Evolutionary conservation across 2,113 vertebrate species (phyloP), one percentile per base, ranked within the genome.

Genomic region (Panthera leo): DNA sequence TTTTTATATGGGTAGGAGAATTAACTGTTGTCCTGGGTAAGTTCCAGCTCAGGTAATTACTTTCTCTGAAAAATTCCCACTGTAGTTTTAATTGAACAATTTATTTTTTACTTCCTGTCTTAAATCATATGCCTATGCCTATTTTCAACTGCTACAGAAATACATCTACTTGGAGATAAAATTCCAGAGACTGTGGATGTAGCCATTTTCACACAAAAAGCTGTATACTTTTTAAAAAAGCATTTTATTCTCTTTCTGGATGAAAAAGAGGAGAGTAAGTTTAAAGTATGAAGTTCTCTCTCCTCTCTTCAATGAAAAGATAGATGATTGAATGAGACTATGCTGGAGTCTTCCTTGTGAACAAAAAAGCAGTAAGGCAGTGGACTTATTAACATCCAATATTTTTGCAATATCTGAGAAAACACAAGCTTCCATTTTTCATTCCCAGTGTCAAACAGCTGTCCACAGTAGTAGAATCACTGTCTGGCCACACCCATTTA

Each of bases 61-160:
- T 80, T 93, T 89, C 53, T 7, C 0, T 34, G 7, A 4, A 86
- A 84, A 90, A 88, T 94, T 96, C 75, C 23, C 19, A 86, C 16
- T 70, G 79, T 89, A 91, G 3, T 97, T 98, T 96, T 97, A 97
- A 98, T 95, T 93, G 79, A 95, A 89, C 48, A 88, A 89, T 97
- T 95, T 42, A 71, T 73, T 55, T 53, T 39, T 94, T 84, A 94
- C 96, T 96, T 67, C 45, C 36, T 91, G 14, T 83, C 48, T 70
- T 86, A 95, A 95, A 86, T 97, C 9, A 18, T 85, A n/a, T 73
- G 51, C 21, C 71, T 36, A 5, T 51, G 11, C 45, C 65, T 96
- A 45, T 53, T 97, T 91, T 95, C 79, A 94, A 53, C 65, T 85
- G 65, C 36, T 90, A 12, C 58, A 85, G 67, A 79, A 78, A 83